A percentile compares a stretch with the other conserved stretches of the same genome.
These are phyloP conservation scores for Drosophila leonis DNA, from an alignment of 2,888 invertebrate genomes.

Conservation along the genomic window DNA sequence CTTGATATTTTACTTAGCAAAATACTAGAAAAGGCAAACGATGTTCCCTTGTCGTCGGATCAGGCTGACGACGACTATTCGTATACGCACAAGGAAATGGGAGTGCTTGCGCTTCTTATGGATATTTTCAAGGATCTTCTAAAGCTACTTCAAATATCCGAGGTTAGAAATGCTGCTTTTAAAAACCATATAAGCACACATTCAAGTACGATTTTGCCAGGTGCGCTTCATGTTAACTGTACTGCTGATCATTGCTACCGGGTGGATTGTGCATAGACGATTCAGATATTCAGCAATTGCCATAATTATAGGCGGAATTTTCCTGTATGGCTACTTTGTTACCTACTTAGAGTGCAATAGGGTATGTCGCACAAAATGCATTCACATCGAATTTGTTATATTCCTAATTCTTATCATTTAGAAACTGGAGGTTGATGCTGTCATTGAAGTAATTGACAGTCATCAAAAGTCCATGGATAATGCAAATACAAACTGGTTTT, in stretches of 20 bases:
- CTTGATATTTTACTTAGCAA: constrained; percentile 74
- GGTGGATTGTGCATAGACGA: constrained; percentile 65
- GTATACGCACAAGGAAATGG: constrained; percentile 33
- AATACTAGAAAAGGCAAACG: constrained; percentile 61
- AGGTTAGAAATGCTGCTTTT: constrained; percentile 60
- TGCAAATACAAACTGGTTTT: constrained; percentile 37
- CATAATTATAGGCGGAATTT: constrained; percentile 55
- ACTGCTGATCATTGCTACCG: constrained; percentile 36
- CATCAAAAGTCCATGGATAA: constrained; percentile 10
- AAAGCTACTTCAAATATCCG: constrained; percentile 61
- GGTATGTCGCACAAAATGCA: constrained; percentile 50
- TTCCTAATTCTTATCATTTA: constrained; percentile 27
- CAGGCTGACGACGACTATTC: constrained; percentile 22
- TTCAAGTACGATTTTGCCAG: constrained; percentile 46
- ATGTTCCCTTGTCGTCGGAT: constrained; percentile 30
- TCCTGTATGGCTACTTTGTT: constrained; percentile 73
- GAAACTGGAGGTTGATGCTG: constrained; percentile 75
- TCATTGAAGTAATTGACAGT: constrained; percentile 68
- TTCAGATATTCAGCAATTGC: constrained; percentile 54
- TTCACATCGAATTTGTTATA: not conserved
- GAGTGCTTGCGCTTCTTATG: constrained; percentile 50
- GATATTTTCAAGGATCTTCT: constrained; percentile 67
- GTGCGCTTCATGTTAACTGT: constrained; percentile 67
- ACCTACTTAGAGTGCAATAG: constrained; percentile 83
- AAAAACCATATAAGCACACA: constrained; percentile 1